These are phyloP conservation scores for Ptychodera flava DNA, from an alignment of 35 echinoderm and acorn worm genomes.

Conservation along the genomic window DNA sequence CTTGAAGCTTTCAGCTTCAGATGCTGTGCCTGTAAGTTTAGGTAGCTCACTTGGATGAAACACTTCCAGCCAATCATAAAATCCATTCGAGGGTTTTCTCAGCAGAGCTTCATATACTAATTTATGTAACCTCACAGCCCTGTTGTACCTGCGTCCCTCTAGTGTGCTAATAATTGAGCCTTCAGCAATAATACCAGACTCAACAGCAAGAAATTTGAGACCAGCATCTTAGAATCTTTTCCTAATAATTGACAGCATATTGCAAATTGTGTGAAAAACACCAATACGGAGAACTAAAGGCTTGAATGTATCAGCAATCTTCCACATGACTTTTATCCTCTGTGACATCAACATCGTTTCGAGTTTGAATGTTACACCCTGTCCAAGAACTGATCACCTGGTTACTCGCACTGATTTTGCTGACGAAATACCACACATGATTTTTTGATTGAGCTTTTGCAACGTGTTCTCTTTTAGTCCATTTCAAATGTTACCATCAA, in stretches of 20 bases:
- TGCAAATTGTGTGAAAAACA: constrained; percentile 36
- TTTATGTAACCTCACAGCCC: constrained; percentile 41
- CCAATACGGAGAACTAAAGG: constrained; percentile 15
- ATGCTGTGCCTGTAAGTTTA: no score
- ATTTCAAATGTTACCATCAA: no score
- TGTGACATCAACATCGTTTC: neutral
- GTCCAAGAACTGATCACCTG: constrained; percentile 40
- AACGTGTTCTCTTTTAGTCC: no score
- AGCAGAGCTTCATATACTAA: constrained; percentile 39
- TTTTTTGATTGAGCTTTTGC: no score
- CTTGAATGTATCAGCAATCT: neutral
- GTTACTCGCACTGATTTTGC: neutral
- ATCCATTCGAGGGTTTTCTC: constrained; percentile 25
- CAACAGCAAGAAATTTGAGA: constrained; percentile 18
- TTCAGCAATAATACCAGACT: constrained; percentile 29
- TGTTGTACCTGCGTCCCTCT: constrained; percentile 33
- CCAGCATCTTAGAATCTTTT: constrained; percentile 34
- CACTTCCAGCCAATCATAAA: constrained; percentile 15
- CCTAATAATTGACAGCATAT: constrained; percentile 29
- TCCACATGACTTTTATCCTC: constrained; percentile 24
- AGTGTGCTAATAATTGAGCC: constrained; percentile 29
- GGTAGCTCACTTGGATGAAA: neutral
- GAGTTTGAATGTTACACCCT: constrained; percentile 20
- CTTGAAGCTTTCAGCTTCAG: no score
- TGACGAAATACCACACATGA: neutral